Conservation (phyloP, 2,797 vertebrate species). For the Nothura maculosa region DNA sequence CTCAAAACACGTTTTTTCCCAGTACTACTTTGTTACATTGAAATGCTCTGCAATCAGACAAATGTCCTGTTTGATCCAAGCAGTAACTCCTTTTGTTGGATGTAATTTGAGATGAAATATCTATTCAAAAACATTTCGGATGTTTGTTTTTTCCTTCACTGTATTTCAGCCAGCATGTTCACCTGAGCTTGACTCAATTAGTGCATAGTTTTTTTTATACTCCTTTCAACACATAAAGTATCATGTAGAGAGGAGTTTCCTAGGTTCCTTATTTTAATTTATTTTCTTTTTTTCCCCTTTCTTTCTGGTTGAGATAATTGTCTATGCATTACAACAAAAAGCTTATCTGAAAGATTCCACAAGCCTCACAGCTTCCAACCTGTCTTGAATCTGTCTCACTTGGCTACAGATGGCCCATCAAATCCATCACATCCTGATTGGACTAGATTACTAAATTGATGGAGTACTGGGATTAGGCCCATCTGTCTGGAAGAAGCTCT, state of each 20-base stretch:
- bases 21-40: neutral
- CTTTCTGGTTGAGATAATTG: neutral
- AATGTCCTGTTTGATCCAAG: neutral
- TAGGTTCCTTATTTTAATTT: accelerated
- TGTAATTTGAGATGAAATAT: neutral
- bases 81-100: neutral
- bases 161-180: accelerated
- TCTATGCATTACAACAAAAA: slow-evolving; percentile 12
- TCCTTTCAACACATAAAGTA: neutral
- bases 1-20: neutral
- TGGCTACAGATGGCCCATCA: slow-evolving; percentile 73
- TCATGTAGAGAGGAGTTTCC: neutral
- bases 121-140: neutral
- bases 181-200: neutral
- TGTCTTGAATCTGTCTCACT: slow-evolving; percentile 57
- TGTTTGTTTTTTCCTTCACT: neutral
- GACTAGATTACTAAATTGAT: slow-evolving; percentile 78
- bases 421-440: slow-evolving; percentile 76
- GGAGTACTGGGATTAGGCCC: slow-evolving; percentile 64
- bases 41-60: neutral
- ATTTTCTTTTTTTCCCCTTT: too few relatives aligned
- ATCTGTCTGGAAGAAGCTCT: slow-evolving; percentile 72
- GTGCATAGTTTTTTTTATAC: neutral
- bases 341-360: slow-evolving; percentile 27
- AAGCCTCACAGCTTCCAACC: slow-evolving; percentile 42